Percentiles rank a stretch among this genome's conserved stretches.
Evolutionary conservation across 2,888 invertebrate species (phyloP).

Genomic region (Rhagonycha lutea): DNA sequence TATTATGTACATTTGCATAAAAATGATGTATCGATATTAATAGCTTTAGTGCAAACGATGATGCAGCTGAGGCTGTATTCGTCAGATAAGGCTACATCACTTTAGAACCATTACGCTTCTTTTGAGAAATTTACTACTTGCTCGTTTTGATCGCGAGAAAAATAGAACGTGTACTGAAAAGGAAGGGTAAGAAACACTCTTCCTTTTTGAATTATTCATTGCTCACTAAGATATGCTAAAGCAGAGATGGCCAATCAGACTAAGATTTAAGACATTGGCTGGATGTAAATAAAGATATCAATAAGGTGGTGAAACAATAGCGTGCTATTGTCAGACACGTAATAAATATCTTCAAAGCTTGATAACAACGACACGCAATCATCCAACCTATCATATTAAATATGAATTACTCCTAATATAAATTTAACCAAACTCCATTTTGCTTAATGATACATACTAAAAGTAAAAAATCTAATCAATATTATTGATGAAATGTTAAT

Average conservation of each 20-base stretch:
- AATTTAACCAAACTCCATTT: background rate
- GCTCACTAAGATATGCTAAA: conserved; percentile 37
- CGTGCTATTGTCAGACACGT: conserved; percentile 31
- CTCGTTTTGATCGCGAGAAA: conserved; percentile 42
- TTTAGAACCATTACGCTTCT: conserved; percentile 43
- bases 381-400: conserved; percentile 18
- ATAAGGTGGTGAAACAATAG: conserved; percentile 37
- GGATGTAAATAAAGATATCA: conserved; percentile 36
- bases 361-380: conserved; percentile 18
- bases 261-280: conserved; percentile 33
- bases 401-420: conserved; percentile 17
- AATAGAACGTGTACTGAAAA: conserved; percentile 40
- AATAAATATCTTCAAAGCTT: conserved; percentile 20
- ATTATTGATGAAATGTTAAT: background rate
- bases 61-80: conserved; percentile 41
- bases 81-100: conserved; percentile 45
- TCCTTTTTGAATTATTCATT: conserved; percentile 43
- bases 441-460: background rate
- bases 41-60: conserved; percentile 34
- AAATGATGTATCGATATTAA: conserved; percentile 41
- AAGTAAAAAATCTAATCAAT: background rate
- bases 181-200: conserved; percentile 37
- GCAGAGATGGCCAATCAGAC: conserved; percentile 33
- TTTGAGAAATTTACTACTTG: conserved; percentile 43
- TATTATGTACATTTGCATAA: conserved; percentile 28